These are phyloP conservation scores for Urosaurus nigricauda DNA, from an alignment of 2,797 vertebrate species.

Conservation along the genomic window DNA sequence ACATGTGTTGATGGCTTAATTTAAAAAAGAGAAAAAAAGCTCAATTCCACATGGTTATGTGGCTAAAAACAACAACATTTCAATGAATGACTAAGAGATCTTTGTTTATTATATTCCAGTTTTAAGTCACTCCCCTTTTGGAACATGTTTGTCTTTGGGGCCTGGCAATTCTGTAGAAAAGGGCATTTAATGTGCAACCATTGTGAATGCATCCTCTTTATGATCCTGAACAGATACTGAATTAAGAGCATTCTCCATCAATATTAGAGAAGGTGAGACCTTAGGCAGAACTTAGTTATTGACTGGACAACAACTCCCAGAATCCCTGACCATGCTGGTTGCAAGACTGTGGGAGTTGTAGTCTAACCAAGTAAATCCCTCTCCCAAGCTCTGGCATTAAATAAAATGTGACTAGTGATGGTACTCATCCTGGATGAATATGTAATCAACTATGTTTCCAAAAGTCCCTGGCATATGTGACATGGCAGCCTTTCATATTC, in stretches of 20 bases:
- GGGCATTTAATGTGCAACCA: neutral
- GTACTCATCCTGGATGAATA: neutral
- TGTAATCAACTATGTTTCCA: neutral
- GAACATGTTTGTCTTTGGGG: neutral
- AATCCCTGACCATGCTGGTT: neutral
- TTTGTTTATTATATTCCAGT: neutral
- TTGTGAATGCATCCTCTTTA: neutral
- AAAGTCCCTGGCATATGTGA: neutral
- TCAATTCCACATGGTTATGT: neutral
- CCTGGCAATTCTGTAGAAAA: neutral
- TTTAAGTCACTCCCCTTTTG: neutral
- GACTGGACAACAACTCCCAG: neutral
- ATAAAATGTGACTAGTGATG: neutral
- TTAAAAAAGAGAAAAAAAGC: slow-evolving; percentile 1
- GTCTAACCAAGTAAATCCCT: neutral
- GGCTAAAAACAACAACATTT: slow-evolving; percentile 16
- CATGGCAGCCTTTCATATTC: too few species aligned
- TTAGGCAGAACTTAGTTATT: neutral
- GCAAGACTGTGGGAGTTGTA: neutral
- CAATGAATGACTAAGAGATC: neutral
- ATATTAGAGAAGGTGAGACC: neutral
- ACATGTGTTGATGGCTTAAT: neutral
- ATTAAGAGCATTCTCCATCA: neutral
- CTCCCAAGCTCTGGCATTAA: neutral
- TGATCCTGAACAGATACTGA: neutral